phyloP scores from a whole-genome alignment of 2,113 vertebrate species.

The Paratilapia polleni region DNA sequence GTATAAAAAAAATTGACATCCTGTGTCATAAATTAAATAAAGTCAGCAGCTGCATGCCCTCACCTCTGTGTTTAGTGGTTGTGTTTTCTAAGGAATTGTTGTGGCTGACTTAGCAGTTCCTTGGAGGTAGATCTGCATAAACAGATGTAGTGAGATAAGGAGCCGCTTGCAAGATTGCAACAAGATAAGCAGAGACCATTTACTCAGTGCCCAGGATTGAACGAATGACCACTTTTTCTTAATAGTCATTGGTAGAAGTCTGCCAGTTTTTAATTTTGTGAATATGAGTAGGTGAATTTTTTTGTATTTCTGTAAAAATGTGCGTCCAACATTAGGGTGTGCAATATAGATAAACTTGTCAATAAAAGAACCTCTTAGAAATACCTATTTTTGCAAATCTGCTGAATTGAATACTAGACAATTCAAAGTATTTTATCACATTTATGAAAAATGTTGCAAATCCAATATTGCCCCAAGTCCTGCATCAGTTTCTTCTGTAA shows the following conservation, averaged over 20 bases:
- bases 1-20: not conserved
- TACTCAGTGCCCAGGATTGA: not conserved
- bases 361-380: not conserved
- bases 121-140: constrained; percentile 32
- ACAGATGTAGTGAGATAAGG: constrained; percentile 18
- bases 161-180: constrained; percentile 8
- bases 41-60: not conserved
- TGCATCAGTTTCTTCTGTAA: constrained; percentile 8
- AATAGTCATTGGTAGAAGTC: not conserved
- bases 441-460: not conserved
- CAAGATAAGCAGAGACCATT: constrained; percentile 6
- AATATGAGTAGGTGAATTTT: not conserved
- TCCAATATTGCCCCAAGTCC: constrained; percentile 1
- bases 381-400: not conserved
- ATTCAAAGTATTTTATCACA: not conserved
- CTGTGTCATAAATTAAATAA: constrained; percentile 8
- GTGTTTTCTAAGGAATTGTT: not conserved
- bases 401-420: not conserved
- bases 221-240: constrained; percentile 2
- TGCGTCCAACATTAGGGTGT: not conserved
- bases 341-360: not conserved
- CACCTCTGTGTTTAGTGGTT: not conserved
- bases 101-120: constrained; percentile 7
- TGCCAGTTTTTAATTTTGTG: constrained; percentile 4
- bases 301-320: not conserved